Evolutionary conservation across 2,888 invertebrate species (phyloP).

Genomic region (Pristionchus exspectatus): DNA sequence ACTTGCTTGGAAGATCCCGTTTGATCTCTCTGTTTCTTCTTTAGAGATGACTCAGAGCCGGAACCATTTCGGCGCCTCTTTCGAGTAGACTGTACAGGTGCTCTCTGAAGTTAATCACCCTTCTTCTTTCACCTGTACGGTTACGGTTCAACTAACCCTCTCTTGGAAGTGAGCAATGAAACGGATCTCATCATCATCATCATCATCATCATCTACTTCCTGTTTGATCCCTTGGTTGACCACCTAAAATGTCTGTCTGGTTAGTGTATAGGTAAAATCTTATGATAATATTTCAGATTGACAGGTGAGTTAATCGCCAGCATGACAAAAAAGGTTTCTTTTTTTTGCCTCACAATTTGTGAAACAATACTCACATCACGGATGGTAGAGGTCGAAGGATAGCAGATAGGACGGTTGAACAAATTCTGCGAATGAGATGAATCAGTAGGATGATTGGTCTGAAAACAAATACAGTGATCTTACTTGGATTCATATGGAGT

Average conservation of each 20-base stretch:
- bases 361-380: background rate
- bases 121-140: too few relatives aligned
- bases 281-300: constrained; percentile 5
- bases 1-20: background rate
- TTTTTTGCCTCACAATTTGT: too few relatives aligned
- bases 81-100: too few relatives aligned
- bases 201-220: background rate
- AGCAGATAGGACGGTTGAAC: background rate
- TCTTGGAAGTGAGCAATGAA: background rate
- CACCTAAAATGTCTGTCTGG: background rate
- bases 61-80: too few relatives aligned
- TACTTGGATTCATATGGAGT: background rate
- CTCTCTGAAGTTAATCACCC: too few relatives aligned
- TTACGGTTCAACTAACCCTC: background rate
- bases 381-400: background rate
- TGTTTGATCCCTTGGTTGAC: background rate
- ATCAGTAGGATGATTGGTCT: background rate
- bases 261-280: constrained; percentile 1
- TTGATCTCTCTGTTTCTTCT: too few relatives aligned
- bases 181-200: background rate
- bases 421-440: background rate
- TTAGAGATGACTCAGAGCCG: too few relatives aligned
- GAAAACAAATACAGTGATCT: background rate
- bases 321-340: background rate
- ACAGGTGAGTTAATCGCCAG: background rate